phyloP scores from a whole-genome alignment of 2,888 invertebrate species.

The Griposia aprilina region DNA sequence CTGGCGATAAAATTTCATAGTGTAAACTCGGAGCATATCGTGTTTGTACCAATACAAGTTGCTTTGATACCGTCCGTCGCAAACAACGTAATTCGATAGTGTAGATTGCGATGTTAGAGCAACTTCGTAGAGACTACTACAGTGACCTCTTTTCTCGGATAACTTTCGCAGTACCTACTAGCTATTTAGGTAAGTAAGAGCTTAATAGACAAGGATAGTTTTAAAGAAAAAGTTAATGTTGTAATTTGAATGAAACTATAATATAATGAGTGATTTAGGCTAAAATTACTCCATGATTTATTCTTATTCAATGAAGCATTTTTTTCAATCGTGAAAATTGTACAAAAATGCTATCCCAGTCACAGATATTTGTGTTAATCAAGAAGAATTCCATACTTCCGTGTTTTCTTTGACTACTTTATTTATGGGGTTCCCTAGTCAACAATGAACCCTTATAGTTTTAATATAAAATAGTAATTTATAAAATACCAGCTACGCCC shows the following conservation, averaged over 20 bases:
- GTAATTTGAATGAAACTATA: not conserved
- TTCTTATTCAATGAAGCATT: not conserved
- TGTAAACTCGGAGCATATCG: constrained; percentile 36
- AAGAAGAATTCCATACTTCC: not conserved
- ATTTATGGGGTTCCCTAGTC: no score
- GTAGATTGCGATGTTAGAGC: constrained; percentile 39
- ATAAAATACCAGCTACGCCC: no score
- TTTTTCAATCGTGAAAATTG: not conserved
- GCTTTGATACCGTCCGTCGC: constrained; percentile 47
- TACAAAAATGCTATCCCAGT: not conserved
- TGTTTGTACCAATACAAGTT: constrained; percentile 42
- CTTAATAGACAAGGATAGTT: constrained; percentile 7
- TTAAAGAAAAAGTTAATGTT: not conserved
- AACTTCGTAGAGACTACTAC: constrained; percentile 34
- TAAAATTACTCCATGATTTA: not conserved
- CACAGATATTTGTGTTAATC: not conserved
- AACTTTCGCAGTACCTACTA: constrained; percentile 22
- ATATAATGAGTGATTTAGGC: not conserved
- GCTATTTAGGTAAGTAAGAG: constrained; percentile 19
- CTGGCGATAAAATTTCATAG: constrained; percentile 32
- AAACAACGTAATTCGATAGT: constrained; percentile 56
- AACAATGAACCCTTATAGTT: no score
- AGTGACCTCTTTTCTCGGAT: constrained; percentile 31
- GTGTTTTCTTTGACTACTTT: not conserved
- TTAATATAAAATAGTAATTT: not conserved